Base-by-base conservation (phyloP, 2,113 vertebrate species). In the Trematocara stigmaticum region DNA sequence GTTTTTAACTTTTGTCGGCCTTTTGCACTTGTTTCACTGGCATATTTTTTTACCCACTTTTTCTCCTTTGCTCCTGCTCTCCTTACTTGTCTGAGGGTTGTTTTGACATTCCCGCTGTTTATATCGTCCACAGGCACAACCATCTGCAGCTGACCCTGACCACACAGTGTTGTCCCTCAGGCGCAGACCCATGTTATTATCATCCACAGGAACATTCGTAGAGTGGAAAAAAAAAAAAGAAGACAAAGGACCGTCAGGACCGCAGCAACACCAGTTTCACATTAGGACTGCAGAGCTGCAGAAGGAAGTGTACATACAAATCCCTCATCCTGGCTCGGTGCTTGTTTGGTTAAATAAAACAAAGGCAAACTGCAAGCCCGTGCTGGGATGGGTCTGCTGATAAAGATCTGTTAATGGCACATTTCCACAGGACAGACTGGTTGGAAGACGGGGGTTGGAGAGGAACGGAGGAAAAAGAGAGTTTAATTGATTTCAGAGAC, bases 401-500 rank as follows among this genome's bases (percentile, higher is more conserved):
- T 95, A 94, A 95, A 87, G 92, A 95, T 95, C 92, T 92, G 91
- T 87, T 92, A 86, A 84, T 92, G 89, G 88, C 11, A 89, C 85
- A 88, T 92, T 94, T 93, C 90, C 86, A 91, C 16, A 3, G 80
- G 84, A 92, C 88, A 90, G 85, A 78, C 56, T 64, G 82, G 78
- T 64, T 82, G 84, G 59, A 85, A 69, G 74, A 76, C 55, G 85
- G 69, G 82, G 56, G 23, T 29, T 47, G 35, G 79, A 78, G 74
- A 61, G 59, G 6, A 10, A 76, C 11, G 13, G 15, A 51, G 51
- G 61, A n/a, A 31, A 76, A 34, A 78, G 78, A 84, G 59, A 79
- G 83, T 85, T 74, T n/a, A 56, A 79, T 26, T 2, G 7, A 87
- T 79, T 83, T 42, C 34, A 47, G 61, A 85, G 79, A 74, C 11